Evolutionary conservation across 2,797 vertebrate genomes (phyloP), one percentile per base, ranked within the genome.

Genomic region (Heliangelus exortis): DNA sequence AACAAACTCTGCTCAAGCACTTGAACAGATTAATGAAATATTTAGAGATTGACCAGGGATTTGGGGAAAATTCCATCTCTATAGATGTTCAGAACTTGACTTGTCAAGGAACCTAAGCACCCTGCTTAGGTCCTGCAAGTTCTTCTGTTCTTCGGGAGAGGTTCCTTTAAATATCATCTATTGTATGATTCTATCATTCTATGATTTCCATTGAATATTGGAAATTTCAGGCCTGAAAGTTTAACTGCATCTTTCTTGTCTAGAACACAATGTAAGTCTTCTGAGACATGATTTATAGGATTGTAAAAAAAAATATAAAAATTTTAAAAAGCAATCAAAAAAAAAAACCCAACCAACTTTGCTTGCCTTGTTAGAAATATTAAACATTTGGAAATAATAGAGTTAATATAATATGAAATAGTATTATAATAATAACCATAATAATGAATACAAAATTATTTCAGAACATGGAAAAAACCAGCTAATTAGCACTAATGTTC

Each of bases 201-300:
- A 1, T 14, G 5, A 74, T 43, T 84, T 89, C 11, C 3, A 2
- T 2, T 48, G 1, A 3, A 39, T 55, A 47, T 13, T n/a, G 4
- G 5, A 74, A 87, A 53, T 5, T 79, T 74, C 39, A 54, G 28
- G 34, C 10, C 12, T 54, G 6, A 33, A 55, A 71, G 2, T 6
- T 33, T 72, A 31, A 65, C 48, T 86, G 7, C 3, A n/a, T 34
- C 23, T 84, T 41, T 66, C 25, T 47, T 34, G 6, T 41, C 26
- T 48, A 51, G 28, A 69, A 69, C 21, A 11, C 12, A 66, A n/a
- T 7, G 5, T 48, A 71, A 77, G 69, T 2, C 7, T 83, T 86
- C 7, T 34, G 20, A 55, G 33, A 58, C 3, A 21, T 50, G 15
- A 67, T 33, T 59, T 54, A 57, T 7, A 8, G 75, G 9, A 78